phyloP scores from a whole-genome alignment of 1,140 invertebrate genomes.

The Microvelia longipes region DNA sequence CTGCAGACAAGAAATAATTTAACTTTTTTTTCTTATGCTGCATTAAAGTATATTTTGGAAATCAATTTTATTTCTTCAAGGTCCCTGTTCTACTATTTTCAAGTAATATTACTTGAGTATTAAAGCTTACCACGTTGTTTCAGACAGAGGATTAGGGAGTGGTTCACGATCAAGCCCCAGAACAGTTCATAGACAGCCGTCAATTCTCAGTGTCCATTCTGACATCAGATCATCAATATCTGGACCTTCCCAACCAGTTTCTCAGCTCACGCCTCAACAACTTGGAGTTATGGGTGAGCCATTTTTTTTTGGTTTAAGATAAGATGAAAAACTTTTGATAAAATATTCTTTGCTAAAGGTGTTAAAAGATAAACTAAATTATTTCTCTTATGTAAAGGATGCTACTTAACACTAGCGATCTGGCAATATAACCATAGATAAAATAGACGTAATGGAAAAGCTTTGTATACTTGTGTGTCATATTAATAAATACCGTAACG shows the following conservation, averaged over 20 bases:
- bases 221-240: conserved; percentile 12
- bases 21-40: no score
- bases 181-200: conserved; percentile 9
- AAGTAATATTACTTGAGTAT: no score
- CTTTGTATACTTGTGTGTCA: no score
- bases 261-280: conserved; percentile 17
- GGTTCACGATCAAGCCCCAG: conserved; percentile 5
- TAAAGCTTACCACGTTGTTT: no score
- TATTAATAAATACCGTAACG: no score
- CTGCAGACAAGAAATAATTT: no score
- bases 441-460: no score
- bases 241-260: conserved; percentile 4
- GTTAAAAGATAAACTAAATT: conserved; percentile 10
- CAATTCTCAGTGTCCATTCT: conserved; percentile 7
- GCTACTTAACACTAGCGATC: conserved; percentile 4
- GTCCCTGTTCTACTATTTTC: no score
- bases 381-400: conserved; percentile 4
- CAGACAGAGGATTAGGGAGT: neutral
- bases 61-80: no score
- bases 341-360: neutral
- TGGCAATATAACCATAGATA: no score
- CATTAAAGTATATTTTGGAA: no score
- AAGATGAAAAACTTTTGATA: neutral
- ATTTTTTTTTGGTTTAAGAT: conserved; percentile 2
- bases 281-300: conserved; percentile 19